Evolutionary conservation across 2,113 vertebrate species (phyloP).

Genomic region (Propithecus coquereli): DNA sequence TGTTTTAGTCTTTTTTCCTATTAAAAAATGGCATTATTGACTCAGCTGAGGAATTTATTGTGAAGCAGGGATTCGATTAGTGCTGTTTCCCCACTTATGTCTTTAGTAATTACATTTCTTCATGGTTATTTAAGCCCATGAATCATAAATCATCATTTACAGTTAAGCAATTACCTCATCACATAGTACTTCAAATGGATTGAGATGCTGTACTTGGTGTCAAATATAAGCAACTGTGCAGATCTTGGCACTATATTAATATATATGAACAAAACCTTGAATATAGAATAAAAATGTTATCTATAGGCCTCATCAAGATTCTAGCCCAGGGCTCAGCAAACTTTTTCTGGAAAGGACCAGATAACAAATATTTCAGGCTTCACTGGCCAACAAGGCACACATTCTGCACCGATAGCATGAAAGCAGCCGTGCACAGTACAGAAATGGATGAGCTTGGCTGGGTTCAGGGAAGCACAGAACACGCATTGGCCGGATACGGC

Average conservation of each 20-base stretch:
- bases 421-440: accelerated
- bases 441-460: accelerated
- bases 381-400: background rate
- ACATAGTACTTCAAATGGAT: accelerated
- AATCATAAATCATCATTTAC: background rate
- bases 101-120: background rate
- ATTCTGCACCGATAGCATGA: accelerated
- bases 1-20: background rate
- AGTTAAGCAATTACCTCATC: background rate
- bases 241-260: background rate
- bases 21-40: background rate
- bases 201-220: background rate
- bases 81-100: background rate
- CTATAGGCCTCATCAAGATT: background rate
- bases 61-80: background rate
- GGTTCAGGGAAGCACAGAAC: too few relatives aligned
- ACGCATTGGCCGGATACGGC: accelerated
- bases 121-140: background rate
- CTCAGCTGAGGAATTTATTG: background rate
- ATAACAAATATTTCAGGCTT: background rate
- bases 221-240: accelerated
- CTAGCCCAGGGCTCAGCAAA: background rate
- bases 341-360: background rate
- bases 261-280: background rate
- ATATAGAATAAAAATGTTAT: accelerated